Conservation (phyloP, 1,140 invertebrate species). For the Seison nebaliae region DNA sequence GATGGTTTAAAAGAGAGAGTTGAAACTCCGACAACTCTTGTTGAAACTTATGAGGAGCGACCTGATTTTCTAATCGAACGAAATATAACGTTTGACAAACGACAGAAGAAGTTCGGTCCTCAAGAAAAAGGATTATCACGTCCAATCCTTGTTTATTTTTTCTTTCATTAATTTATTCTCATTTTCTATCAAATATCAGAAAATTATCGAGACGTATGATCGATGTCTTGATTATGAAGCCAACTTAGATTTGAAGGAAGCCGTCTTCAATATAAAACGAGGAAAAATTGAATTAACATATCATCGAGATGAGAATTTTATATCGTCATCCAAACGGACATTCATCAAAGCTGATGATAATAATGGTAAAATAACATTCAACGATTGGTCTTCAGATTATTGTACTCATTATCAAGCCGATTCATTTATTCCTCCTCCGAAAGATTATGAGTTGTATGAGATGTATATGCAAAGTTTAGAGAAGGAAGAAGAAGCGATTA, state of each 20-base stretch:
- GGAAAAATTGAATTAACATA: constrained; percentile 26
- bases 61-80: constrained; percentile 35
- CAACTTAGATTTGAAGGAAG: constrained; percentile 23
- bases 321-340: constrained; percentile 24
- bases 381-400: constrained; percentile 22
- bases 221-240: constrained; percentile 20
- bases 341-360: constrained; percentile 26
- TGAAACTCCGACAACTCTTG: constrained; percentile 34
- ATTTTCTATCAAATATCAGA: constrained; percentile 15
- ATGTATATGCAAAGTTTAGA: constrained; percentile 20
- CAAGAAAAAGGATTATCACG: constrained; percentile 16
- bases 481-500: constrained; percentile 19
- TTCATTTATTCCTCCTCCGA: constrained; percentile 7
- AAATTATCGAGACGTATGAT: constrained; percentile 25
- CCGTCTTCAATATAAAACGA: constrained; percentile 22
- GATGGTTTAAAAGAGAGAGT: constrained; percentile 39
- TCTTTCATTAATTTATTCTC: background rate
- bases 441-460: constrained; percentile 25
- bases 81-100: constrained; percentile 25
- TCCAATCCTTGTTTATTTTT: constrained; percentile 25
- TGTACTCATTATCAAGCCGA: constrained; percentile 24
- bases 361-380: constrained; percentile 23
- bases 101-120: constrained; percentile 25
- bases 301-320: constrained; percentile 23
- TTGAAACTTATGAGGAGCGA: constrained; percentile 38